phyloP scores from a whole-genome alignment of 2,888 invertebrate genomes.

The Salpingus planirostris region DNA sequence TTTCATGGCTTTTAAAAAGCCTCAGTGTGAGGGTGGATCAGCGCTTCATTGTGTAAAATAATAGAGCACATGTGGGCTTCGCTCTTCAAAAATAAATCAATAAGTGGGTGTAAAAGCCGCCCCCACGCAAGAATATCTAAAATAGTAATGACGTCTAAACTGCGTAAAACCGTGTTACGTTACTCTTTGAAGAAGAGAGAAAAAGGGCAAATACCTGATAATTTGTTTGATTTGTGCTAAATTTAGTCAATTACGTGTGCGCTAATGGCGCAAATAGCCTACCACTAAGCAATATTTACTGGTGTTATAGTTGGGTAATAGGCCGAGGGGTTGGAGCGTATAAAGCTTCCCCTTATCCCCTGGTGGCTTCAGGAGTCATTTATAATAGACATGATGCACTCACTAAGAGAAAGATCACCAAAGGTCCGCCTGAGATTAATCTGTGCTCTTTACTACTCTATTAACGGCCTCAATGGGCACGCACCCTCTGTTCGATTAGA shows the following conservation, averaged over 20 bases:
- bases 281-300: too few species aligned
- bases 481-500: conserved; percentile 28
- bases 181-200: too few species aligned
- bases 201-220: too few species aligned
- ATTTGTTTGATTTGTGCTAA: too few species aligned
- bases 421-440: conserved; percentile 38
- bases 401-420: conserved; percentile 38
- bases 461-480: conserved; percentile 39
- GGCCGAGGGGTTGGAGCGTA: too few species aligned
- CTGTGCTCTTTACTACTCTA: conserved; percentile 39
- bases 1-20: neutral
- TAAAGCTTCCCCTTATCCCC: conserved; percentile 23
- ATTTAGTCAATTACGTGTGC: neutral
- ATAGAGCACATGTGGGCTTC: neutral
- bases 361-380: conserved; percentile 28
- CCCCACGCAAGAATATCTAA: too few species aligned
- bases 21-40: neutral
- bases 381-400: conserved; percentile 35
- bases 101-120: too few species aligned
- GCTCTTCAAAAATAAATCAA: neutral
- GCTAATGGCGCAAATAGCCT: neutral
- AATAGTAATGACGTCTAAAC: too few species aligned
- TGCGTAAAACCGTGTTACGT: too few species aligned
- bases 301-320: too few species aligned
- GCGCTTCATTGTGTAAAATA: neutral